Base-by-base conservation (phyloP, 2,113 vertebrate species). In the Raphicerus campestris region DNA sequence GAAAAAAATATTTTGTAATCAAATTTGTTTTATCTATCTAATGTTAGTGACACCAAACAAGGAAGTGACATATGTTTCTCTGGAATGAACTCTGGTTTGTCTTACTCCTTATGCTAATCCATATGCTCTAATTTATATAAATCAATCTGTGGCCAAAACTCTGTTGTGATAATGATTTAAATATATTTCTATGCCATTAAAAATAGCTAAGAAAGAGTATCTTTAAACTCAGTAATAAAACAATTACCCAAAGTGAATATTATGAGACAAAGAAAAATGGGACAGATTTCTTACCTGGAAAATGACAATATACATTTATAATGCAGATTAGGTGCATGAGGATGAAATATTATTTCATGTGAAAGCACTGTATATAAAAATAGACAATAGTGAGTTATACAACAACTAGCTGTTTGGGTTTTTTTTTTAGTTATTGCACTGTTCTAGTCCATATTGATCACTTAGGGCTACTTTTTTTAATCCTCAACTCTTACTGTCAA, bases 21-120 rank as follows among this genome's bases (percentile, higher is more conserved):
- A 87, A 75, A 87, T 96, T 89, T 96, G 85, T 93, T 92, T 95
- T 49, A 89, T 80, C 70, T 92, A 73, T 73, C 24, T 93, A 94
- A 83, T 60, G 63, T 56, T 85, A 66, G 13, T 92, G 91, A 92
- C 60, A 96, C 13, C 13, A 93, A 78, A 92, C 45, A 90, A 2
- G 92, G 20, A 94, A 82, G 77, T 86, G 45, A 30, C 85, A 93
- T 93, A 42, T 82, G 87, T 30, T 90, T 28, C 47, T 93, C 73
- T 91, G 42, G 53, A 70, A 91, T 78, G 42, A 97, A 58, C 75
- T 90, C 55, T 56, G n/a, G n/a, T 84, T 92, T 86, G 10, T 61
- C 75, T 96, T 45, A 39, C 7, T 96, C 91, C 87, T 85, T 96
- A 88, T 89, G 77, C n/a, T 82, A 89, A 94, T 49, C 85, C 93